Evolutionary conservation across 1,140 invertebrate species (phyloP).

Genomic region (Leptoteleia sp.): DNA sequence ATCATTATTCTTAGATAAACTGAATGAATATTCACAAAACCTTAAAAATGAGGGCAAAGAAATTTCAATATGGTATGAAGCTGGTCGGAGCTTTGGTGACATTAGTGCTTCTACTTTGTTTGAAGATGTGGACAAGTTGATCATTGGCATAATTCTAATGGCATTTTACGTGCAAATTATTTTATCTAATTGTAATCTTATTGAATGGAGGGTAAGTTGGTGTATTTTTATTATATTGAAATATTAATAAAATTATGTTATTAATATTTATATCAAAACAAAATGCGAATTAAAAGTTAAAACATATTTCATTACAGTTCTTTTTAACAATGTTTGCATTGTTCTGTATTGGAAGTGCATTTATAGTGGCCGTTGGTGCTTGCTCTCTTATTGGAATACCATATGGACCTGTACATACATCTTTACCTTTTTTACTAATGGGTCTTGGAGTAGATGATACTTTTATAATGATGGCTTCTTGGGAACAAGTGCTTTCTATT

Average conservation of each 20-base stretch:
- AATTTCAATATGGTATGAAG: slow-evolving; percentile 83
- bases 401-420: slow-evolving; percentile 91
- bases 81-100: slow-evolving; percentile 88
- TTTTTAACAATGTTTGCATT: slow-evolving; percentile 83
- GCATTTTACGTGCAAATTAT: slow-evolving; percentile 88
- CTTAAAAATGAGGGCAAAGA: slow-evolving; percentile 57
- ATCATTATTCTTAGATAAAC: slow-evolving; percentile 82
- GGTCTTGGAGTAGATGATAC: slow-evolving; percentile 91
- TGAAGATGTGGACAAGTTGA: slow-evolving; percentile 87
- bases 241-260: no score
- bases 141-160: slow-evolving; percentile 86
- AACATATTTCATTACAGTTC: slow-evolving; percentile 72
- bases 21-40: slow-evolving; percentile 74
- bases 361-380: slow-evolving; percentile 86
- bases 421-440: slow-evolving; percentile 90
- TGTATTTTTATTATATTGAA: not conserved
- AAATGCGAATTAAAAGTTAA: no score
- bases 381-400: slow-evolving; percentile 88
- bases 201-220: slow-evolving; percentile 85
- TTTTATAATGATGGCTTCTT: slow-evolving; percentile 90
- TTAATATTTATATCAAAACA: no score
- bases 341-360: slow-evolving; percentile 88
- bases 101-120: slow-evolving; percentile 86
- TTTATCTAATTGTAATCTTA: slow-evolving; percentile 87
- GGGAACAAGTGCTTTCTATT: slow-evolving; percentile 82